phyloP scores from a whole-genome alignment of 2,888 invertebrate species.

The Vanessa cardui region DNA sequence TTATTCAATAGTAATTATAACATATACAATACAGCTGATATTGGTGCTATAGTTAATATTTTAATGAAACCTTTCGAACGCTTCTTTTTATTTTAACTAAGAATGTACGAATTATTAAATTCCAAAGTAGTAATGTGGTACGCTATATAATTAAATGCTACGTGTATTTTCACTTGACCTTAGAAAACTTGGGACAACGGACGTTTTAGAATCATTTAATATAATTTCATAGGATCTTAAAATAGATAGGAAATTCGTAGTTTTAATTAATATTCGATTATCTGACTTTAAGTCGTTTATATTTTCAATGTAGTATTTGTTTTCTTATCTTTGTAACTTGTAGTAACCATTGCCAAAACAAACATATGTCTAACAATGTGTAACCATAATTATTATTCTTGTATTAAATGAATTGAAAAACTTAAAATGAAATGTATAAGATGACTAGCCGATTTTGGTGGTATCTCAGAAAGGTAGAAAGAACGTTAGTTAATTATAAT shows the following conservation, averaged over 20 bases:
- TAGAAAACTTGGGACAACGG: slow-evolving; percentile 5
- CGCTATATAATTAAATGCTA: slow-evolving; percentile 9
- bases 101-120: slow-evolving; percentile 18
- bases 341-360: slow-evolving; percentile 73
- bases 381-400: slow-evolving; percentile 22
- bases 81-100: slow-evolving; percentile 25
- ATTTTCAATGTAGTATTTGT: slow-evolving; percentile 59
- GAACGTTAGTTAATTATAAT: slow-evolving; percentile 59
- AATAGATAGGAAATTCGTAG: slow-evolving; percentile 51
- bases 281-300: slow-evolving; percentile 70
- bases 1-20: slow-evolving; percentile 14
- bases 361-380: slow-evolving; percentile 27
- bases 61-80: slow-evolving; percentile 49
- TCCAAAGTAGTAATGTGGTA: slow-evolving; percentile 23
- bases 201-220: slow-evolving; percentile 5
- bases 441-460: slow-evolving; percentile 62
- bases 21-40: slow-evolving; percentile 73
- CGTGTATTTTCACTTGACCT: slow-evolving; percentile 1
- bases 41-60: slow-evolving; percentile 75
- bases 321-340: slow-evolving; percentile 57
- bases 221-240: slow-evolving; percentile 19
- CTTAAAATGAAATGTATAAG: slow-evolving; percentile 49
- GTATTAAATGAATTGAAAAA: slow-evolving; percentile 17
- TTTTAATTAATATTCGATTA: slow-evolving; percentile 54
- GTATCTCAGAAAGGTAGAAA: slow-evolving; percentile 66